These are phyloP conservation scores for Anthopleura xanthogrammica DNA, from an alignment of 92 coral and sea anemone species.

Conservation along the genomic window DNA sequence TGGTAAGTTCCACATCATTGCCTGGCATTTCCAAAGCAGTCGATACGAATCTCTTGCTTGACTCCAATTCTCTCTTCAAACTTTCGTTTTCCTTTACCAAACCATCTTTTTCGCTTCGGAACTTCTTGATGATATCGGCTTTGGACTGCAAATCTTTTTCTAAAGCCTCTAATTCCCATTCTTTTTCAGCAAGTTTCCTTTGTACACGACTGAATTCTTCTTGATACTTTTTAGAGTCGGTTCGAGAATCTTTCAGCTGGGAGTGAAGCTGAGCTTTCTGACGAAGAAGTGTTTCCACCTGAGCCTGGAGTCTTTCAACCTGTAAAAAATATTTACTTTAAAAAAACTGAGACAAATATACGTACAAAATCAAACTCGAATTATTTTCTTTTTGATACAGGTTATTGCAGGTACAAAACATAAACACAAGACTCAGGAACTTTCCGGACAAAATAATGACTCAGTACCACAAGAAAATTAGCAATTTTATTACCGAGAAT, in stretches of 20 bases:
- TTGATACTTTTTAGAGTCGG: slow-evolving; percentile 79
- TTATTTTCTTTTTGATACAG: slow-evolving; percentile 10
- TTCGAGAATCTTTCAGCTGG: slow-evolving; percentile 84
- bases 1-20: slow-evolving; percentile 65
- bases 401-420: slow-evolving; percentile 29
- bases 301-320: slow-evolving; percentile 91
- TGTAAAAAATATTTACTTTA: slow-evolving; percentile 27
- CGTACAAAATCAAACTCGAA: neutral
- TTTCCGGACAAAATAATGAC: neutral
- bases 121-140: slow-evolving; percentile 66
- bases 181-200: slow-evolving; percentile 88
- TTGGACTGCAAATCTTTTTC: slow-evolving; percentile 77
- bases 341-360: neutral
- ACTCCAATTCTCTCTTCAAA: slow-evolving; percentile 76
- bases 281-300: slow-evolving; percentile 86
- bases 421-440: slow-evolving; percentile 3
- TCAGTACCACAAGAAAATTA: neutral
- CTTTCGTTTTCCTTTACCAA: slow-evolving; percentile 76
- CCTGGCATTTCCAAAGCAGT: slow-evolving; percentile 49
- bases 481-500: neutral
- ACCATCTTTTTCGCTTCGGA: slow-evolving; percentile 72
- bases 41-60: slow-evolving; percentile 79
- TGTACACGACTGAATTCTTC: slow-evolving; percentile 82
- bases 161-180: slow-evolving; percentile 85
- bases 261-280: slow-evolving; percentile 88